Evolutionary conservation across 2,797 vertebrate species (phyloP), one percentile per base, ranked within the genome.

Genomic region (Carduelis carduelis): DNA sequence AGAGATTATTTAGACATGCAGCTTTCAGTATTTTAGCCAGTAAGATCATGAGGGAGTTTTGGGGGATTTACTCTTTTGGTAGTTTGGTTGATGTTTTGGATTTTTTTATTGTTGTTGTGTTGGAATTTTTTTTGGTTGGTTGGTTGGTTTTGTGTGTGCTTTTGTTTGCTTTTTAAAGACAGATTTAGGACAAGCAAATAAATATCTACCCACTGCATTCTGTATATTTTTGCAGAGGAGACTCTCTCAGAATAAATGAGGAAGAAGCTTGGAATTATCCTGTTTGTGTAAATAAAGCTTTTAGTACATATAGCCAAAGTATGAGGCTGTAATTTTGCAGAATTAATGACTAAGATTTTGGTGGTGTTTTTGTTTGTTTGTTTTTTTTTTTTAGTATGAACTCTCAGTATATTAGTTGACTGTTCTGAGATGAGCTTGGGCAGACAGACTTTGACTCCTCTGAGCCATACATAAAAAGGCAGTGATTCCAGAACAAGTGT

Each of bases 31-130:
- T 91, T 93, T 87, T 92, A 61, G 7, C 56, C 50, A 44, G 35
- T 65, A 44, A 90, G 68, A 60, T 84, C 91, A 75, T 69, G 50
- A 92, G 22, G 65, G 85, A 94, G 37, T 95, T 89, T 79, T 53
- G 46, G 69, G 80, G 72, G 16, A 50, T 95, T 94, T 94, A 87
- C 74, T 88, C 2, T 15, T 34, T 35, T 71, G 18, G 5, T 61
- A 37, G 13, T 47, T 76, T 82, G 11, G 5, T 60, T 57, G 49
- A 5, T 94, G 4, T 10, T 83, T 37, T 11, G 16, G 14, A 10
- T 21, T 4, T 13, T 7, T 26, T 24, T 22, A 9, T 52, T 76
- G 19, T 52, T 76, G 24, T 60, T 46, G 14, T 61, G 11, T 35
- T 47, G 27, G 15, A 13, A 39, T 3, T 47, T 52, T 49, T 71